Base-by-base conservation (phyloP, 2,888 invertebrate species). In the Ethmia dodecea region DNA sequence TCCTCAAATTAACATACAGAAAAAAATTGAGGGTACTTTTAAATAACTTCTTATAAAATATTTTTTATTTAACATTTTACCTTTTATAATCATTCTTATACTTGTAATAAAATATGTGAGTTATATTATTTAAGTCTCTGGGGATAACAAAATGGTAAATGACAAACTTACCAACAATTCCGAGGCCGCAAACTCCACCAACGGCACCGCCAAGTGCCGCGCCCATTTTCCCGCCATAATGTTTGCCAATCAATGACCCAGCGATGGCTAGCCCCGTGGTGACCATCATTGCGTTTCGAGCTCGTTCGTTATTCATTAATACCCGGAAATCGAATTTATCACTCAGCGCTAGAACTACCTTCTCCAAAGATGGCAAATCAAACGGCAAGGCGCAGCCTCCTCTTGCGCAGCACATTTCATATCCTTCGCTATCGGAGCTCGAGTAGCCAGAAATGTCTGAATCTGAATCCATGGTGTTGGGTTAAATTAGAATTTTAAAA, bases 311-410 rank as follows among this genome's bases (percentile, higher is more conserved):
- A 31, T 42, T 67, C 47, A 77, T 36, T 2, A 81, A 45, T 22
- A 86, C 64, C 9, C 75, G 72, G 33, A 86, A 76, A 42, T 84
- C 62, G 33, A 81, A 84, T n/a, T 53, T 55, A 31, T 84, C 84
- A 36, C 65, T 54, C 4, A 84, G 65, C 1, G 51, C 43, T 6
- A 84, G 52, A 28, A 84, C 81, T 5, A 84, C 48, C 2, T 73
- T 65, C 48, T 83, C 84, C 9, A 83, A 51, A 1, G 53, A 55
- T 0, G 56, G 33, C 1, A 67, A 65, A 35, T 84, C 74, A 35
- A 78, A 84, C 0, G 75, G 74, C 38, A 83, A 37, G 3, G 11
- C 11, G 13, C 22, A 24, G 4, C 9, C 9, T n/a, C 2, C 9
- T 15, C 22, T 8, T 22, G 10, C 6, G 3, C 13, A 1, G 4